These are phyloP conservation scores for Saguinus midas DNA, from an alignment of 2,113 vertebrate genomes.

Conservation along the genomic window DNA sequence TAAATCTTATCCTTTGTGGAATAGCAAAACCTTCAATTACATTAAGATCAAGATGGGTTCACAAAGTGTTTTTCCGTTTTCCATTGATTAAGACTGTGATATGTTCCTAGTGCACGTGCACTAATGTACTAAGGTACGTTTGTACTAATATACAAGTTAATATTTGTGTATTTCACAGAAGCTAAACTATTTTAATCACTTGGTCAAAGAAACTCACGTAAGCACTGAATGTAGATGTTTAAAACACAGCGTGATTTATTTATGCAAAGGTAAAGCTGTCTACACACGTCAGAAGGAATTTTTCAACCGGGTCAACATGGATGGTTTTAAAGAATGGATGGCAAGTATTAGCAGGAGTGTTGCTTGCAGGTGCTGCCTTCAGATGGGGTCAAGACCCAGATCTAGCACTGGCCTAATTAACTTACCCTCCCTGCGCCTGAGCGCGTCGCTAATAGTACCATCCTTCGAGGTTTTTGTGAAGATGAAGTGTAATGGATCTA, in stretches of 20 bases:
- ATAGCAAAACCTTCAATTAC: neutral
- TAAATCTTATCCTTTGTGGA: neutral
- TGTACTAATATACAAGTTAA: neutral
- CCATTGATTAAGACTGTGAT: neutral
- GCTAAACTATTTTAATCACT: neutral
- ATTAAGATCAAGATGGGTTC: constrained; percentile 18
- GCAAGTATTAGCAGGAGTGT: neutral
- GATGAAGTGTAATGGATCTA: too few species aligned
- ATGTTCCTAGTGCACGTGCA: neutral
- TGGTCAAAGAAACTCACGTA: constrained; percentile 14
- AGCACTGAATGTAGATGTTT: neutral
- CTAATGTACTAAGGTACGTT: neutral
- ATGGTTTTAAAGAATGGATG: neutral
- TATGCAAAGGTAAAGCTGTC: neutral
- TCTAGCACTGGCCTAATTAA: neutral
- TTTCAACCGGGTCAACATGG: neutral
- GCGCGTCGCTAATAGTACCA: neutral
- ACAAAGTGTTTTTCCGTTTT: neutral
- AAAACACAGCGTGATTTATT: neutral
- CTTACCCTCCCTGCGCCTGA: neutral
- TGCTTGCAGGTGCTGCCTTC: too few species aligned
- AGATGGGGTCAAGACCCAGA: neutral
- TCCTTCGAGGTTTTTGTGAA: neutral
- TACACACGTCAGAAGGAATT: neutral
- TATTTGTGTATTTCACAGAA: neutral